phyloP scores from a whole-genome alignment of 2,888 invertebrate genomes.

The Hypena proboscidalis region DNA sequence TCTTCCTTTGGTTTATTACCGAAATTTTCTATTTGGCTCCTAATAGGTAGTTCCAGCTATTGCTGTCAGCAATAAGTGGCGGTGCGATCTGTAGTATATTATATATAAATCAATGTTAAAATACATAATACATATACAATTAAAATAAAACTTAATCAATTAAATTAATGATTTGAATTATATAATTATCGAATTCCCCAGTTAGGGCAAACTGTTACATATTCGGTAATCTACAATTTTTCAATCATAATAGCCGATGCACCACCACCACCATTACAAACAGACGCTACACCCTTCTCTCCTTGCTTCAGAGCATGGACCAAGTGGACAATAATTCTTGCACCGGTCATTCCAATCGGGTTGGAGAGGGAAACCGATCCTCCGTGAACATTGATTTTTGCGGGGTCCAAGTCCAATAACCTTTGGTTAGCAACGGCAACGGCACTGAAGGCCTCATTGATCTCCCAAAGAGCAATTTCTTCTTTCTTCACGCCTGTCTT shows the following conservation, averaged over 20 bases:
- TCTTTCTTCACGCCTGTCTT: slow-evolving; percentile 92
- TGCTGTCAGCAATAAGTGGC: too few relatives aligned
- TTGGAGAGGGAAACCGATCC: slow-evolving; percentile 99
- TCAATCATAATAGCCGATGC: slow-evolving; percentile 98
- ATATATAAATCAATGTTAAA: too few relatives aligned
- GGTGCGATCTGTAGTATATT: too few relatives aligned
- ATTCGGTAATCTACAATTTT: slow-evolving; percentile 89
- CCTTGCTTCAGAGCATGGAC: slow-evolving; percentile 95
- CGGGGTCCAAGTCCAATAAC: slow-evolving; percentile 92
- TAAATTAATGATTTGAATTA: too few relatives aligned
- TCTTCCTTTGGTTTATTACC: too few relatives aligned
- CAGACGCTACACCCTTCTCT: slow-evolving; percentile 96
- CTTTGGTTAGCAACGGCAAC: slow-evolving; percentile 97
- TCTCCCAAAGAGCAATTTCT: slow-evolving; percentile 97
- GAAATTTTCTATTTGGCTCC: too few relatives aligned
- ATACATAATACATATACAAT: too few relatives aligned
- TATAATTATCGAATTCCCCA: too few relatives aligned
- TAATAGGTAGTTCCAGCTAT: too few relatives aligned
- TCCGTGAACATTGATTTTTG: slow-evolving; percentile 97
- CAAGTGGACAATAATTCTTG: slow-evolving; percentile 95
- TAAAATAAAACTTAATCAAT: too few relatives aligned
- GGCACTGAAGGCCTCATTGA: slow-evolving; percentile 99
- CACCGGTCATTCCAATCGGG: slow-evolving; percentile 99
- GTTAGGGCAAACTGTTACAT: neutral
- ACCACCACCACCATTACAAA: slow-evolving; percentile 99